Conservation (phyloP, 2,797 vertebrate species). For the Takifugu ocellatus region DNA sequence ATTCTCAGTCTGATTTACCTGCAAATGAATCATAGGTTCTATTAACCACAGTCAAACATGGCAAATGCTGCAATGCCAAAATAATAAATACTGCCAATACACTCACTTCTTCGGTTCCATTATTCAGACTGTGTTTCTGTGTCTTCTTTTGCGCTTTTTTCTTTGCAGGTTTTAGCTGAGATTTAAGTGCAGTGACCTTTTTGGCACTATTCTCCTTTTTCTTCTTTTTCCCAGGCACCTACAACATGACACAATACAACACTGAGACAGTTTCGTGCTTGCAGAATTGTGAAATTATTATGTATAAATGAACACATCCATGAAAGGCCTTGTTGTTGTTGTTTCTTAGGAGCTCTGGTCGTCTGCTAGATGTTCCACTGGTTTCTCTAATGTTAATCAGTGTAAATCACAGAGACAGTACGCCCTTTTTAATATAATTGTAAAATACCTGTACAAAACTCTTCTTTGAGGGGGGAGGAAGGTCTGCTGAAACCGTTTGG, state of each 20-base stretch:
- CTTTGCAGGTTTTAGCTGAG: conserved; percentile 49
- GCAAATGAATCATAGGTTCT: background rate
- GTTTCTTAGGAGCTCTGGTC: background rate
- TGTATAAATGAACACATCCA: background rate
- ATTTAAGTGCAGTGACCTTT: conserved; percentile 23
- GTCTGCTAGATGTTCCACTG: background rate
- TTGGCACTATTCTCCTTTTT: conserved; percentile 54
- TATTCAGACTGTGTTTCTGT: conserved; percentile 23
- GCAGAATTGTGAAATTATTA: background rate
- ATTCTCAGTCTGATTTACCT: conserved; percentile 13
- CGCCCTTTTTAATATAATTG: no score
- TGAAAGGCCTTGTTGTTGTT: no score
- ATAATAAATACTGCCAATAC: background rate
- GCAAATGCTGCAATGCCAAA: background rate
- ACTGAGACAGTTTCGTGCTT: background rate
- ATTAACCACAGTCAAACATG: background rate
- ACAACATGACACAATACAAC: background rate
- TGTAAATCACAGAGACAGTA: background rate
- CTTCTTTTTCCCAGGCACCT: conserved; percentile 57
- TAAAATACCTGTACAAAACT: conserved; percentile 46
- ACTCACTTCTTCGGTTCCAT: conserved; percentile 28
- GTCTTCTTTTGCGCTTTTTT: conserved; percentile 47
- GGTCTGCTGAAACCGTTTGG: conserved; percentile 38
- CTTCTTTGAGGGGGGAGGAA: conserved; percentile 25
- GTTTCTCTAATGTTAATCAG: no score